Evolutionary conservation across 2,797 vertebrate genomes (phyloP).

Genomic region (Schizothorax lantsangensis): DNA sequence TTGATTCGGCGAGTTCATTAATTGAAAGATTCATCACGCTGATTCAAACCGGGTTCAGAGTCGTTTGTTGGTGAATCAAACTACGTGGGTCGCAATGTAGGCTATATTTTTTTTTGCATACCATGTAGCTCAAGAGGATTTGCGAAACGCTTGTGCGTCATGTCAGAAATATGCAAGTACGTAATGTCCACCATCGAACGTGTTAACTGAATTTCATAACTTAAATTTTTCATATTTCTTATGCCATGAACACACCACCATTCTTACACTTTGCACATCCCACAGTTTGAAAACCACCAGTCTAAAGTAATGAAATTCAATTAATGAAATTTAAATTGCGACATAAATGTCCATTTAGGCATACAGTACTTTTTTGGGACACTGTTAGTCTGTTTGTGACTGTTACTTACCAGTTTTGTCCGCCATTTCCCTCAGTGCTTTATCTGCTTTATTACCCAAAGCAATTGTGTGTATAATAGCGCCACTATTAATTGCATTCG

Average conservation of each 20-base stretch:
- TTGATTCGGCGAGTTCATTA: neutral
- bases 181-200: neutral
- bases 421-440: slow-evolving; percentile 63
- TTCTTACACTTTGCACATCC: too few species aligned
- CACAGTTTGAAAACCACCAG: neutral
- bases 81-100: neutral
- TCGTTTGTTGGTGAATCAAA: neutral
- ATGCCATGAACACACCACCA: neutral
- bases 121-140: neutral
- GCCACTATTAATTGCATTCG: slow-evolving; percentile 58
- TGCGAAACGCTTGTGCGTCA: neutral
- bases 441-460: slow-evolving; percentile 60
- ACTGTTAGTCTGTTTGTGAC: neutral
- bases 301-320: neutral
- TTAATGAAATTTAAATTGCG: too few species aligned
- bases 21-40: neutral
- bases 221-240: too few species aligned
- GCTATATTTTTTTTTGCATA: neutral
- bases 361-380: neutral
- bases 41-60: neutral
- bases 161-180: neutral
- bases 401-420: slow-evolving; percentile 35
- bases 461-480: slow-evolving; percentile 71
- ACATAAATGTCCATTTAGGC: neutral
- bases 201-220: neutral